Evolutionary conservation across 2,888 invertebrate genomes (phyloP), one percentile per base, ranked within the genome.

Genomic region (Cryptus viduatorius): DNA sequence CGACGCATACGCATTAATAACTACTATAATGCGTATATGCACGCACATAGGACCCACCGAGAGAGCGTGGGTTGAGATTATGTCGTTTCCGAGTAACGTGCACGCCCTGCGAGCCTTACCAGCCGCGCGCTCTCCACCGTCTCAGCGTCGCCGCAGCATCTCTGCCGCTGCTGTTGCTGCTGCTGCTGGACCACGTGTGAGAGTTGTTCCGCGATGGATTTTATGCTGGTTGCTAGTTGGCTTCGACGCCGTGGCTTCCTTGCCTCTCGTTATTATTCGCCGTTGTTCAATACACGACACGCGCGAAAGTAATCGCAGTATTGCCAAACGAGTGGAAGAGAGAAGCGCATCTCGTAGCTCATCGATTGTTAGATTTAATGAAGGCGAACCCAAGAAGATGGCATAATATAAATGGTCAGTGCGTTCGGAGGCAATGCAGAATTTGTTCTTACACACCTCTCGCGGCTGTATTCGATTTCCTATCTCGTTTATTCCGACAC

Each of bases 51-150:
- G 61, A 69, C 48, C 42, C 76, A 82, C 67, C 82, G 42, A 83
- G 42, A 83, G 73, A 37, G 73, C 86, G 85, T 86, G 79, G 85
- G 85, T 59, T 29, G 82, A 89, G 90, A 91, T 91, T 92, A 92
- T 91, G 91, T 91, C 89, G 88, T 91, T 91, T 92, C 91, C 88
- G 67, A 91, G 91, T 90, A 91, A 89, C 86, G 61, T 79, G 64
- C 87, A 86, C 85, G 84, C 86, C 85, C 86, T 77, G 71, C 68
- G 75, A 64, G 48, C 65, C 64, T 68, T 73, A 53, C 68, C 37
- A 48, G 69, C 64, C 53, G 14, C 37, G 53, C 56, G 16, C 56
- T 56, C 53, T 24, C 24, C 24, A 24, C 24, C 24, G 24, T 1
- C 24, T 24, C 24, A 24, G 24, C 56, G 14, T 65, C 31, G 14